Percentiles rank a stretch among this genome's conserved stretches.
Conservation (phyloP, 2,113 vertebrate species). For the Gymnogyps californianus region DNA sequence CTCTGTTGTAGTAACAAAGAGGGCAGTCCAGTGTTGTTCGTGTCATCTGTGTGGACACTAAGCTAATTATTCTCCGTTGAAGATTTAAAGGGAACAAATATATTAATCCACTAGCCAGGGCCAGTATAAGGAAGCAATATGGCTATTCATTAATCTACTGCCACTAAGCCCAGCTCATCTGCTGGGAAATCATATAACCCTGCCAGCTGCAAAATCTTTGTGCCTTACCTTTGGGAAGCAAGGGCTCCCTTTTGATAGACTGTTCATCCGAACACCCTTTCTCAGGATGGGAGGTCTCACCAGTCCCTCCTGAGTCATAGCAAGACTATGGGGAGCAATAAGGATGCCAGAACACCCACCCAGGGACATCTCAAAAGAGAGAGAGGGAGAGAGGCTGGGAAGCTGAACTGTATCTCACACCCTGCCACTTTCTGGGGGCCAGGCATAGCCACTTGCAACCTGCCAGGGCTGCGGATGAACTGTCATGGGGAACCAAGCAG, state of each 20-base stretch:
- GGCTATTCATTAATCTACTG: slow-evolving; percentile 37
- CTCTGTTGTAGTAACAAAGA: background rate
- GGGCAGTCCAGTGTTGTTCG: background rate
- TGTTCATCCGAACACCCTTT: background rate
- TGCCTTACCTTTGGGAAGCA: slow-evolving; percentile 14
- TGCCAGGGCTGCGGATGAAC: background rate
- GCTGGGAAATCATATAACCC: slow-evolving; percentile 13
- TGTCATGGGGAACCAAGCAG: background rate
- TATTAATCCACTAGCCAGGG: slow-evolving; percentile 52
- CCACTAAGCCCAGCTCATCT: slow-evolving; percentile 28
- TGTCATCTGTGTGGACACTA: background rate
- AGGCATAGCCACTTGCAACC: background rate
- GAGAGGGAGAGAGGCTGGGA: background rate
- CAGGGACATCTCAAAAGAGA: background rate
- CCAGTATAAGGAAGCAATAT: slow-evolving; percentile 56
- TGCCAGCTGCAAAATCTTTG: background rate
- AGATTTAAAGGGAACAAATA: slow-evolving; percentile 50
- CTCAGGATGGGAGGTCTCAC: background rate
- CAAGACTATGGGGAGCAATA: background rate
- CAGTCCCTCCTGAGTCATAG: background rate
- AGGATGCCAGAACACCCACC: background rate
- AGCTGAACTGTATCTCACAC: background rate
- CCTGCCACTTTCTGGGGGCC: background rate
- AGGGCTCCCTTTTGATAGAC: background rate
- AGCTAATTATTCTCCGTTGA: slow-evolving; percentile 22